Conservation (phyloP, 2,797 vertebrate genomes). For the Syngnathus acus region DNA sequence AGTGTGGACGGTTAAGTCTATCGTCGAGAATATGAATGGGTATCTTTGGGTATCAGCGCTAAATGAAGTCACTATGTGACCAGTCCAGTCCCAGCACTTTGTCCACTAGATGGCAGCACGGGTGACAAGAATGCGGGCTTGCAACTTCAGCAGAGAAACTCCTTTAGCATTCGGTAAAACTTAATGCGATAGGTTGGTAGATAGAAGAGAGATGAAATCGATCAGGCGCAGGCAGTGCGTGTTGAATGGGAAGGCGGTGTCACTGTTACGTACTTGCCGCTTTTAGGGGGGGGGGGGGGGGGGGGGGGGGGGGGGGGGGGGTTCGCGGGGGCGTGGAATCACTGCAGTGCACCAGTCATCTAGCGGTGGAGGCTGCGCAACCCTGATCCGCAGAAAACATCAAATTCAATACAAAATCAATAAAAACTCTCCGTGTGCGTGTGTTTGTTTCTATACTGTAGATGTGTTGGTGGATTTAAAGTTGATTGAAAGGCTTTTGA, state of each 20-base stretch:
- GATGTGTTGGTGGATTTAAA: neutral
- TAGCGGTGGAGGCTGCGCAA: slow-evolving; percentile 21
- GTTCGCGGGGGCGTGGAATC: slow-evolving; percentile 33
- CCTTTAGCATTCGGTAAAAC: neutral
- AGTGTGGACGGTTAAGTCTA: too few relatives aligned
- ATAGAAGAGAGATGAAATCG: too few relatives aligned
- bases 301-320: slow-evolving; percentile 12
- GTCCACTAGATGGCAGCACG: neutral
- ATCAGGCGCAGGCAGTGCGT: too few relatives aligned
- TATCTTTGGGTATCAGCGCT: too few relatives aligned
- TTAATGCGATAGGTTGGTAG: neutral
- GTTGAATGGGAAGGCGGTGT: neutral
- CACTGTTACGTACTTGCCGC: neutral
- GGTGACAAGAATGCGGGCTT: neutral
- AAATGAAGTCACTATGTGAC: too few relatives aligned
- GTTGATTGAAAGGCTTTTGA: too few relatives aligned
- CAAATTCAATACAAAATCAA: neutral
- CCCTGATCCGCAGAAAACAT: neutral
- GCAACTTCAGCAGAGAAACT: neutral
- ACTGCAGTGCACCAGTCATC: slow-evolving; percentile 71
- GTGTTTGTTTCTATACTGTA: neutral
- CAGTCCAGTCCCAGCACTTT: neutral
- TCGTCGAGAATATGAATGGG: too few relatives aligned
- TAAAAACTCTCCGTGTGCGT: too few relatives aligned
- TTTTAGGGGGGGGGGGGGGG: slow-evolving; percentile 19